phyloP scores from a whole-genome alignment of 2,113 vertebrate species.

The Pteronura brasiliensis region DNA sequence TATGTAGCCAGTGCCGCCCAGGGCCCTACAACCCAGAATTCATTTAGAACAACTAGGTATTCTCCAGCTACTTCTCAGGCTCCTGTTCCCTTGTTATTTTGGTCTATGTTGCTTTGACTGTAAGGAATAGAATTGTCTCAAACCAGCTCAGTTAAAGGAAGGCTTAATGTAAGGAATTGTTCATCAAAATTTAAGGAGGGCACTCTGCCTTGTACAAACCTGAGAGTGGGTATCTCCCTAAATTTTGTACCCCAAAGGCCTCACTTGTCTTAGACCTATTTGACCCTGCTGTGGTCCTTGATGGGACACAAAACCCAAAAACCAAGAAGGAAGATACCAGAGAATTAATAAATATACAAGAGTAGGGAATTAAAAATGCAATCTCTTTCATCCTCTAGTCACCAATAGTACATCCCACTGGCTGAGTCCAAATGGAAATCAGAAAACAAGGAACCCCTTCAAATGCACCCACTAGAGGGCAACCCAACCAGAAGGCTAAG shows the following conservation, averaged over 20 bases:
- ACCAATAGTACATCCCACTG: neutral
- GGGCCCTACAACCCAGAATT: neutral
- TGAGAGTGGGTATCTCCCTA: neutral
- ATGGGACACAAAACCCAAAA: neutral
- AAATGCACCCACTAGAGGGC: neutral
- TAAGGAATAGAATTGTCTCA: neutral
- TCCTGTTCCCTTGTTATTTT: neutral
- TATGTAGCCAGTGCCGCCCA: neutral
- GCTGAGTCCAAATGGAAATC: neutral
- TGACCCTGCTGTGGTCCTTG: neutral
- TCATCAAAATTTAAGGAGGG: neutral
- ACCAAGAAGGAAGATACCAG: neutral
- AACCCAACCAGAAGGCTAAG: neutral
- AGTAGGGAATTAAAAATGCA: slow-evolving; percentile 14
- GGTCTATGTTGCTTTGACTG: neutral
- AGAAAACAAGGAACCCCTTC: neutral
- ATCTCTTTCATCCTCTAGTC: neutral
- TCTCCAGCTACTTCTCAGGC: neutral
- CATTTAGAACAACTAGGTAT: neutral
- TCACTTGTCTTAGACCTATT: neutral
- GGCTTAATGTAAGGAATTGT: neutral
- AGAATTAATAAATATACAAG: neutral
- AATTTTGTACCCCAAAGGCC: neutral
- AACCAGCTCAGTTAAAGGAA: neutral
- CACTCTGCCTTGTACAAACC: neutral